Evolutionary conservation across 1,140 invertebrate species (phyloP).

Genomic region (Drosophila kurseongensis): DNA sequence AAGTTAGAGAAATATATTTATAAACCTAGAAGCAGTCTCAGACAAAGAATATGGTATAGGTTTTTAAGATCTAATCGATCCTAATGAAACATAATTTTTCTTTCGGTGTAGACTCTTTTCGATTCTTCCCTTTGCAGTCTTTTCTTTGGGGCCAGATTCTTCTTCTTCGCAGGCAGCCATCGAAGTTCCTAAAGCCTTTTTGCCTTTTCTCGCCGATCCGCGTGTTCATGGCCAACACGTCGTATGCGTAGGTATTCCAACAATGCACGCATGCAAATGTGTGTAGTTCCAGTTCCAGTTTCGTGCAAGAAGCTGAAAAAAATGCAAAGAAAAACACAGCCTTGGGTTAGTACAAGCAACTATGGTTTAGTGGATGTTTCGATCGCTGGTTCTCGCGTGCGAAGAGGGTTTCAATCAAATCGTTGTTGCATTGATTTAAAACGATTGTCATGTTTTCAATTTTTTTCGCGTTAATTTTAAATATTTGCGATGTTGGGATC

Average conservation of each 20-base stretch:
- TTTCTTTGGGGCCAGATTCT: conserved; percentile 21
- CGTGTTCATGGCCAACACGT: conserved; percentile 48
- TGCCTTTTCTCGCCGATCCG: conserved; percentile 1
- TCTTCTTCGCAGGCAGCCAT: conserved; percentile 26
- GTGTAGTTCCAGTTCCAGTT: conserved; percentile 62
- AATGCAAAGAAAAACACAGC: neutral
- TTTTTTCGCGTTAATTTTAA: conserved; percentile 53
- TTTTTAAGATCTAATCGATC: too few relatives aligned
- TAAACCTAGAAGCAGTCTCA: too few relatives aligned
- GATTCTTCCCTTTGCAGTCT: conserved; percentile 6
- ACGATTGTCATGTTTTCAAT: conserved; percentile 73
- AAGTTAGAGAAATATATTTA: too few relatives aligned
- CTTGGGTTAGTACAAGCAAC: conserved; percentile 20
- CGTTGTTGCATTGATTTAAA: conserved; percentile 76
- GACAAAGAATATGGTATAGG: too few relatives aligned
- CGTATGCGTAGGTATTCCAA: conserved; percentile 82
- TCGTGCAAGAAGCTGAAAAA: conserved; percentile 10
- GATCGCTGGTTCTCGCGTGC: conserved; percentile 57
- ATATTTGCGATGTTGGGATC: conserved; percentile 3
- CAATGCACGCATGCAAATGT: conserved; percentile 82
- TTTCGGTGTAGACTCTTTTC: conserved; percentile 8
- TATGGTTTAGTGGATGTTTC: conserved; percentile 42
- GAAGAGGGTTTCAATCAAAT: conserved; percentile 78
- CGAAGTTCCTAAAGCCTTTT: conserved; percentile 6
- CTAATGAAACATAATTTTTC: neutral